phyloP scores from a whole-genome alignment of 2,113 vertebrate species.

The Leucoraja erinaceus region DNA sequence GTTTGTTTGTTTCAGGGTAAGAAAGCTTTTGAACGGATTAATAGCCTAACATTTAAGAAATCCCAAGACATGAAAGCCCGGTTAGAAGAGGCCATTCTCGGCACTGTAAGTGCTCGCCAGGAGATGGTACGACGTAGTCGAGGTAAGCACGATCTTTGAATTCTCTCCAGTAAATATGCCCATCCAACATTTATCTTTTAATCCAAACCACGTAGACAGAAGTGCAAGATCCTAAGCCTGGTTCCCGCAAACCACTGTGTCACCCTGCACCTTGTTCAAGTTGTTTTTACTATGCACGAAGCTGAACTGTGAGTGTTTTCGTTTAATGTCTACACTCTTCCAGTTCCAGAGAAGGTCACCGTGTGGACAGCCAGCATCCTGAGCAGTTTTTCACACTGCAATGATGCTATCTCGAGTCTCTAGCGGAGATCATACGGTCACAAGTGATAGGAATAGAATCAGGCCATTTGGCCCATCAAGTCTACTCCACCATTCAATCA shows the following conservation, averaged over 20 bases:
- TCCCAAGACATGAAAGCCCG: conserved; percentile 88
- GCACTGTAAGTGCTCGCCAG: conserved; percentile 77
- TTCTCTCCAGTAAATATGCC: neutral
- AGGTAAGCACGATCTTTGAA: conserved; percentile 53
- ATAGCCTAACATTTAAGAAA: conserved; percentile 85
- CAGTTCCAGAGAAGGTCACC: neutral
- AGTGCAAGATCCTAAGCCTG: neutral
- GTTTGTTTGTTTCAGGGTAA: conserved; percentile 60
- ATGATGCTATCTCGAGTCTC: neutral
- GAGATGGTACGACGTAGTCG: conserved; percentile 85
- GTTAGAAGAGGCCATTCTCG: conserved; percentile 82
- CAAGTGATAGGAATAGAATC: no score
- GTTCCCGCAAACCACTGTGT: neutral
- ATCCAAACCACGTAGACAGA: neutral
- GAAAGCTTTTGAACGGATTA: conserved; percentile 77
- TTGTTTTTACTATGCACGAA: neutral
- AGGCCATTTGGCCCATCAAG: no score
- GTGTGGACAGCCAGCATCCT: neutral
- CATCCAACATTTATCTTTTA: neutral
- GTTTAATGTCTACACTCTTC: neutral
- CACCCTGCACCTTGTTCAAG: neutral
- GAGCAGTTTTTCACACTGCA: neutral
- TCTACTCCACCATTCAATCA: no score
- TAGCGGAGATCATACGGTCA: neutral
- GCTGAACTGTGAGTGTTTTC: neutral